These are phyloP conservation scores for Hyposmocoma kahamanoa DNA, from an alignment of 1,140 invertebrate species.

Conservation along the genomic window DNA sequence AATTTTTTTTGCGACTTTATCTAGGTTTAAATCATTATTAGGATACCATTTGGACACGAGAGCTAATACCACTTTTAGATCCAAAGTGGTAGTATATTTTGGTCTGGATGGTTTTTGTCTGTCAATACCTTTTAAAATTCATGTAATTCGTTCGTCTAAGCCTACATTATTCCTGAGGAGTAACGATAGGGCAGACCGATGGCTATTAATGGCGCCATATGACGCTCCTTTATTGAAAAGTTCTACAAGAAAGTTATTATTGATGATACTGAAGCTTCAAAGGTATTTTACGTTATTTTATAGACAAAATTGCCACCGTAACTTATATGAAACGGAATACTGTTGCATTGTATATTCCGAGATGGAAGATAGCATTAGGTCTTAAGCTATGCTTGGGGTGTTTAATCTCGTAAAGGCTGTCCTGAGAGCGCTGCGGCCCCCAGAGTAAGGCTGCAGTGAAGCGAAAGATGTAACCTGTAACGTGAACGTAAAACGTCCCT, in stretches of 20 bases:
- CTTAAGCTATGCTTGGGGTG: constrained; percentile 10
- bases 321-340: constrained; percentile 18
- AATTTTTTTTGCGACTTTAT: constrained; percentile 17
- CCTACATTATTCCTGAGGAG: constrained; percentile 17
- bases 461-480: background rate
- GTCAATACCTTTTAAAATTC: constrained; percentile 30
- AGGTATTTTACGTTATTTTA: constrained; percentile 15
- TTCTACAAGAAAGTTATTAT: constrained; percentile 18
- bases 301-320: constrained; percentile 29
- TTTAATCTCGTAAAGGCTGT: constrained; percentile 9
- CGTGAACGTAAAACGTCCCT: constrained; percentile 5
- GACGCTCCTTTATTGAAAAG: constrained; percentile 16
- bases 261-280: constrained; percentile 1
- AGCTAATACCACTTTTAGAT: constrained; percentile 27
- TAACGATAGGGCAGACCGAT: constrained; percentile 24
- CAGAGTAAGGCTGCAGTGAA: constrained; percentile 9
- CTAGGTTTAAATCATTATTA: constrained; percentile 8
- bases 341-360: constrained; percentile 20
- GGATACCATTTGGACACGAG: constrained; percentile 16
- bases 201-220: constrained; percentile 28
- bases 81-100: constrained; percentile 35
- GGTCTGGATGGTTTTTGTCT: constrained; percentile 22
- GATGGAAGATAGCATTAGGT: constrained; percentile 21
- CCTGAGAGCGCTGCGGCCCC: constrained; percentile 21
- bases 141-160: constrained; percentile 11